A percentile compares a stretch with the other conserved stretches of the same genome.
These are phyloP conservation scores for Telmatochromis bifrenatus DNA, from an alignment of 2,113 vertebrate species.

Conservation along the genomic window DNA sequence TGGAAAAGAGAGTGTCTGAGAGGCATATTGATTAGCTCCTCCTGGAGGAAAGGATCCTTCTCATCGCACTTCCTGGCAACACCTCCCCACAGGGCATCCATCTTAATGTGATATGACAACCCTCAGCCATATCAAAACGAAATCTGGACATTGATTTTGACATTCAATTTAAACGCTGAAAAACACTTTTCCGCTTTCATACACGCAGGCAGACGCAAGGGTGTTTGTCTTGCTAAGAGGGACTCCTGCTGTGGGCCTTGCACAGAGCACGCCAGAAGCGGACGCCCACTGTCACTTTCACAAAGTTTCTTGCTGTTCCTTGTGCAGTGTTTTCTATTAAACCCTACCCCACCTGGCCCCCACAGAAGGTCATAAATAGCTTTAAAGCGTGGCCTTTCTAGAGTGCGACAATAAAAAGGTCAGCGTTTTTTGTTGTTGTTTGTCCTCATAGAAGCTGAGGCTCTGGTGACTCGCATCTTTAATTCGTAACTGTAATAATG, in stretches of 20 bases:
- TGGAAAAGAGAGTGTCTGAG: conserved; percentile 39
- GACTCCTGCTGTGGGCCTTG: conserved; percentile 15
- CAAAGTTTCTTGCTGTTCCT: not conserved
- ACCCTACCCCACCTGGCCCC: not conserved
- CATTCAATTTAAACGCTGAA: conserved; percentile 33
- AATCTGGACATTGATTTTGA: conserved; percentile 46
- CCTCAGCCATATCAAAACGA: conserved; percentile 33
- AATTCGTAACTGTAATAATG: not conserved
- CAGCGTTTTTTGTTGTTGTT: not conserved
- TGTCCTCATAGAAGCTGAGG: not conserved
- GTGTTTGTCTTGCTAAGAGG: conserved; percentile 30
- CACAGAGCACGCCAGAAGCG: not conserved
- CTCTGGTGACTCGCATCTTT: not conserved
- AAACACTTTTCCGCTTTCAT: conserved; percentile 50
- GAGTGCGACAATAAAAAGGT: not conserved
- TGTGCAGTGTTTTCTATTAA: not conserved
- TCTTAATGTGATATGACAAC: conserved; percentile 63
- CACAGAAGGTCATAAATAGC: not conserved
- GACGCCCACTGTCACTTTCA: not conserved
- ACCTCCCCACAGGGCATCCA: conserved; percentile 39
- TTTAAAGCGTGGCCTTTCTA: not conserved
- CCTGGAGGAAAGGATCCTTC: conserved; percentile 32
- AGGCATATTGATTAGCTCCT: conserved; percentile 53
- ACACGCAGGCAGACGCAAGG: not conserved
- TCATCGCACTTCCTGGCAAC: conserved; percentile 42